Percentiles rank a stretch among this genome's conserved stretches.
phyloP scores from a whole-genome alignment of 2,888 invertebrate species.

The Junonia oenone region DNA sequence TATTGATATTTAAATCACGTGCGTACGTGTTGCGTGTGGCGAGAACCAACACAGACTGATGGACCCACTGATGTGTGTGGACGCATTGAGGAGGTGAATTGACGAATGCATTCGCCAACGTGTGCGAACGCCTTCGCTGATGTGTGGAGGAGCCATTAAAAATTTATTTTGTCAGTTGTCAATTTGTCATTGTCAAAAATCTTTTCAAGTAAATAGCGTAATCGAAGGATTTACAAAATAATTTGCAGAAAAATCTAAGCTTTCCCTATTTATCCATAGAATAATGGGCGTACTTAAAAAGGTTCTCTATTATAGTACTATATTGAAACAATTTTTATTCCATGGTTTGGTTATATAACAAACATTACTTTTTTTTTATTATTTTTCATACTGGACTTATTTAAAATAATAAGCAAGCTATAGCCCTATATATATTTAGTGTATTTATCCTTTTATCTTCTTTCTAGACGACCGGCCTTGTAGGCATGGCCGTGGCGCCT shows the following conservation, averaged over 20 bases:
- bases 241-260: not conserved
- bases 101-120: too few species aligned
- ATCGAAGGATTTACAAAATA: not conserved
- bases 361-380: not conserved
- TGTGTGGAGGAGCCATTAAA: too few species aligned
- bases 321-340: not conserved
- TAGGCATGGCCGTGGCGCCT: conserved; percentile 87
- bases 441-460: conserved; percentile 25
- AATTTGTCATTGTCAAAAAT: not conserved
- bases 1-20: too few species aligned
- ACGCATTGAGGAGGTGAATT: too few species aligned
- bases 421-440: too few species aligned
- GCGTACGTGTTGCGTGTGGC: too few species aligned
- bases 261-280: not conserved
- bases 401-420: too few species aligned
- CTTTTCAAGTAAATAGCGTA: not conserved
- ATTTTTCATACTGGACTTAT: too few species aligned
- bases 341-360: conserved; percentile 24
- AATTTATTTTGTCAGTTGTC: not conserved
- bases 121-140: too few species aligned
- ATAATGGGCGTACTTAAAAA: conserved; percentile 24
- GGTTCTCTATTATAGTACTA: conserved; percentile 1
- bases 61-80: too few species aligned
- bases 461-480: conserved; percentile 88
- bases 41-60: too few species aligned